Percentiles rank a stretch among this genome's conserved stretches.
Conservation (phyloP, 2,113 vertebrate species). For the Pelodiscus sinensis region DNA sequence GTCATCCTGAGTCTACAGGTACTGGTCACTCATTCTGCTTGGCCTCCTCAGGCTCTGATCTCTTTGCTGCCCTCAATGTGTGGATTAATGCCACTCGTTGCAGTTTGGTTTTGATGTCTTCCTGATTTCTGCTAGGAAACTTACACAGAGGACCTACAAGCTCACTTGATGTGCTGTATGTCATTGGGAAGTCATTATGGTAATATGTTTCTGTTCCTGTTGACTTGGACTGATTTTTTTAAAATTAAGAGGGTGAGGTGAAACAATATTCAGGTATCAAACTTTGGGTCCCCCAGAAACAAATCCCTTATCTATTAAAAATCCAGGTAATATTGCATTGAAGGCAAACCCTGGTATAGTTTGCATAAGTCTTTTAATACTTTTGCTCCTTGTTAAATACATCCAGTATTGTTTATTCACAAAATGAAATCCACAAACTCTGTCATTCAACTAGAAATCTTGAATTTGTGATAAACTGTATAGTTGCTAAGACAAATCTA, state of each 20-base stretch:
- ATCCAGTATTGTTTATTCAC: conserved; percentile 1
- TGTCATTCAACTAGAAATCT: not conserved
- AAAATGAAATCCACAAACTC: not conserved
- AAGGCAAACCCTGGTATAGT: not conserved
- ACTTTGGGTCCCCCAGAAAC: not conserved
- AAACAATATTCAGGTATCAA: not conserved
- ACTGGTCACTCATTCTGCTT: not conserved
- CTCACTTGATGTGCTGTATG: not conserved
- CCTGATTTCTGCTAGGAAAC: not conserved
- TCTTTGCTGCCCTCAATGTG: not conserved
- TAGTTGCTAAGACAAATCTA: no score
- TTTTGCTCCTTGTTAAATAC: not conserved
- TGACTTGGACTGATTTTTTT: not conserved
- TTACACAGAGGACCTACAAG: accelerated
- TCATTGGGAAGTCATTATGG: not conserved
- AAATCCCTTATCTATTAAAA: conserved; percentile 11
- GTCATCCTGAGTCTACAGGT: not conserved
- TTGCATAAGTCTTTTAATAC: not conserved
- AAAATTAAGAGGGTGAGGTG: not conserved
- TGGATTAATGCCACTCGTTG: not conserved
- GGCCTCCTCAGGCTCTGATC: accelerated
- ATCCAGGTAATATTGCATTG: not conserved
- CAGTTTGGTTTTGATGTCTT: not conserved
- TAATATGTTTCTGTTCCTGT: not conserved
- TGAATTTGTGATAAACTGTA: no score